Base-by-base conservation (phyloP, 2,113 vertebrate species). In the Phoxinus phoxinus region DNA sequence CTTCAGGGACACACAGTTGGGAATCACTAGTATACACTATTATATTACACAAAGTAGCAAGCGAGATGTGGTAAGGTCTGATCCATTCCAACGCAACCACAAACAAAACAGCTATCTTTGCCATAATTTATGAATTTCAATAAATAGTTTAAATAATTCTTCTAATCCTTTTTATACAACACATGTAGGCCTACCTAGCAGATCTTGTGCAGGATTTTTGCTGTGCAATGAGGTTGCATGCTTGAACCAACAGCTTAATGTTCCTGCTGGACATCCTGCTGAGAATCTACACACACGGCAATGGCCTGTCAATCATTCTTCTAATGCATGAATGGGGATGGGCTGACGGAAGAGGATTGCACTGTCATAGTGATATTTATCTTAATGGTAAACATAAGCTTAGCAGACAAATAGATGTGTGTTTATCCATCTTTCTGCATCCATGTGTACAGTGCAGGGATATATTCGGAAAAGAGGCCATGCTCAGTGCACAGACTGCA, bases 181-280 rank as follows among this genome's bases (percentile, higher is more conserved):
- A 27, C 7, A 17, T 25, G 35, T 23, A n/a, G n/a, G n/a, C n/a
- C n/a, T n/a, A 25, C 30, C 17, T 41, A 58, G 32, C 30, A 58
- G 53, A 32, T 53, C 5, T 83, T 86, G 72, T 82, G 56, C 21
- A 87, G 35, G 81, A 82, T 89, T 84, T 90, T n/a, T 83, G 83
- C 80, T 69, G 25, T 69, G 80, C 80, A 69, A 6, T 6, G 59
- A 81, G 82, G 74, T 76, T 73, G 46, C 89, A 81, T 83, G 89
- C 88, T 89, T 69, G 88, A 86, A 87, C 81, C 87, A 65, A 75
- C 84, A 85, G 84, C 84, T 67, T 75, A 84, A 53, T 89, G 61
- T 74, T 84, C 81, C 82, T 65, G 71, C 74, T 35, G 81, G 79
- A 86, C 58, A 51, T 71, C 75, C 85, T 84, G 72, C 87, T 81